These are phyloP conservation scores for Euura lappo DNA, from an alignment of 1,140 invertebrate genomes.

Conservation along the genomic window DNA sequence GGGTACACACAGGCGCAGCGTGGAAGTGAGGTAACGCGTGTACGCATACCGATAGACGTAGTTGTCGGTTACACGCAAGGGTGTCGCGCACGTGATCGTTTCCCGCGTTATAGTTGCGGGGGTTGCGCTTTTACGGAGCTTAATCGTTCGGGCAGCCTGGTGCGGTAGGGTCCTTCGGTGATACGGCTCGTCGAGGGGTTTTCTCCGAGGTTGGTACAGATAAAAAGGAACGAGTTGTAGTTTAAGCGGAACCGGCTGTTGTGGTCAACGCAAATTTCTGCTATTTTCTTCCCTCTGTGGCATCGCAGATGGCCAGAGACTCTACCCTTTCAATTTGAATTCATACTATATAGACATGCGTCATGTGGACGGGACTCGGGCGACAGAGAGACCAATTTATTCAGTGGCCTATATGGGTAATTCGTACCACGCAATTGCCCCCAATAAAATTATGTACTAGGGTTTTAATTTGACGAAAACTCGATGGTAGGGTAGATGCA, in stretches of 20 bases:
- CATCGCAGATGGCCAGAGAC: no score
- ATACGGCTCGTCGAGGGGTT: background rate
- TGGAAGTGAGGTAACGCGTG: no score
- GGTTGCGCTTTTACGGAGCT: conserved; percentile 1
- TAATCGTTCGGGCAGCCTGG: background rate
- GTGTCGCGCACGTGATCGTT: background rate
- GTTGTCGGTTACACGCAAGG: no score
- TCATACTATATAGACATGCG: background rate
- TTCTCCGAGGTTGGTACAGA: background rate
- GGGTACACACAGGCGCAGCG: no score
- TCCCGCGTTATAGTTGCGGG: background rate
- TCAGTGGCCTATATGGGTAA: background rate
- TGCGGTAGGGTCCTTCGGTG: background rate
- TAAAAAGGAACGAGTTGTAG: conserved; percentile 5
- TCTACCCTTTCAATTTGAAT: background rate
- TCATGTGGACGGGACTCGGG: background rate
- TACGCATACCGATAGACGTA: no score
- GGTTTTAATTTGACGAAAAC: no score
- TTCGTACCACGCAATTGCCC: background rate
- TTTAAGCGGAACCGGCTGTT: background rate
- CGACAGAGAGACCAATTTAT: background rate
- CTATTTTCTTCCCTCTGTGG: background rate
- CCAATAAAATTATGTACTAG: background rate
- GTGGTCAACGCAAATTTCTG: conserved; percentile 5
- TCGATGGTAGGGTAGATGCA: no score